Evolutionary conservation across 2,113 vertebrate genomes (phyloP), one percentile per base, ranked within the genome.

Genomic region (Hemicordylus capensis): DNA sequence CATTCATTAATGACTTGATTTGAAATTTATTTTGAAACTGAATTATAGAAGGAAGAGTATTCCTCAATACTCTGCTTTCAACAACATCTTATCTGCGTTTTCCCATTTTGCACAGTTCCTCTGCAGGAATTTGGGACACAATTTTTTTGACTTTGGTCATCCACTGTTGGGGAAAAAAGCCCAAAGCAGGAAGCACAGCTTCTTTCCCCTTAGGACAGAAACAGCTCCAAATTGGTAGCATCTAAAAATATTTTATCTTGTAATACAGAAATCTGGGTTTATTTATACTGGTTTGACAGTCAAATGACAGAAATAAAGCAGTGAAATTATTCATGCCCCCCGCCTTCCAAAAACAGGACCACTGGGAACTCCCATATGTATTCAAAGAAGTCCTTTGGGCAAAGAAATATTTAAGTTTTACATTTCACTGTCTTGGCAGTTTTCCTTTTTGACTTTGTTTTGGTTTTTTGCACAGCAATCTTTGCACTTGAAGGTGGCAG

Each of bases 401-500:
- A 51, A 85, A 72, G n/a, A 19, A 39, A 64, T 22, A 31, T 39
- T 73, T 73, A 80, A 24, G 76, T 72, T 51, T 78, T 80, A 51
- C n/a, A 42, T 85, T 85, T 91, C 76, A 15, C 15, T 31, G 87
- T 84, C 56, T 80, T 88, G 6, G 39, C 42, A 58, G 51, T 72
- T 51, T 63, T 87, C 54, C 78, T 84, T 37, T 78, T 54, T 15
- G 73, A 85, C 3, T 88, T 80, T 15, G 76, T 63, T 54, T 92
- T 84, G 1, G 7, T 89, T 93, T 84, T 81, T 84, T 48, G 74
- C 2, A 3, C 4, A 54, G 44, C 26, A 34, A 31, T 4, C 63
- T 91, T 91, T 58, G 15, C 22, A 86, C 28, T 79, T 7, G 84
- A 15, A 0, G 94, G 83, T 17, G 95, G 93, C 10, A 93, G 80